These are phyloP conservation scores for Polypedilum vanderplanki DNA, from an alignment of 1,140 invertebrate species.

Conservation along the genomic window DNA sequence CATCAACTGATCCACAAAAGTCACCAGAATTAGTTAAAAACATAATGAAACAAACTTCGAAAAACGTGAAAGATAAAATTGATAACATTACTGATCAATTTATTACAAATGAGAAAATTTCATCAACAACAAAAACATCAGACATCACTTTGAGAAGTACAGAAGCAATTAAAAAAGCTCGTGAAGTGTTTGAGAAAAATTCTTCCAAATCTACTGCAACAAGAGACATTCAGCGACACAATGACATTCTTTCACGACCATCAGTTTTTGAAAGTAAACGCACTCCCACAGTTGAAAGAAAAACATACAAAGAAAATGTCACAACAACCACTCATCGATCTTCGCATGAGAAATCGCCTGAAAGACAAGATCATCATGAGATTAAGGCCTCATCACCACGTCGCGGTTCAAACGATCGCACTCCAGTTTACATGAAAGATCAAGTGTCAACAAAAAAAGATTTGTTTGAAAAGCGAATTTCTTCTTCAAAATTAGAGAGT, in stretches of 20 bases:
- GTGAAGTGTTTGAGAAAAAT: slow-evolving; percentile 58
- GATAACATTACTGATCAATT: slow-evolving; percentile 32
- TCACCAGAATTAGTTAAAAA: slow-evolving; percentile 43
- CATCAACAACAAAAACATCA: slow-evolving; percentile 30
- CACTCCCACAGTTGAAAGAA: slow-evolving; percentile 5
- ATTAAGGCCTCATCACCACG: slow-evolving; percentile 4
- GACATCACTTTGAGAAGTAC: slow-evolving; percentile 48
- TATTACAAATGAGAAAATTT: not conserved
- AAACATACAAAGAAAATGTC: not conserved
- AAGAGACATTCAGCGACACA: slow-evolving; percentile 36
- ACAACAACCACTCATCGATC: not conserved
- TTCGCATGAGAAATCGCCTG: not conserved
- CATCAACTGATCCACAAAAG: slow-evolving; percentile 38
- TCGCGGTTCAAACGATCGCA: not conserved
- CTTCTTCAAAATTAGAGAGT: slow-evolving; percentile 1
- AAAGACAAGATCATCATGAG: not conserved
- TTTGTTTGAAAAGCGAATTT: slow-evolving; percentile 34
- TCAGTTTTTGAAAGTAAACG: slow-evolving; percentile 42
- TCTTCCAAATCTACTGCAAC: slow-evolving; percentile 38
- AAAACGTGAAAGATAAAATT: slow-evolving; percentile 42
- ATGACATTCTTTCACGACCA: slow-evolving; percentile 47
- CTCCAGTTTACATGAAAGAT: slow-evolving; percentile 25
- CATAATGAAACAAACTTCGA: slow-evolving; percentile 46
- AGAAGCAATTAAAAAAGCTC: slow-evolving; percentile 56
- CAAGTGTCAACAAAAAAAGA: slow-evolving; percentile 34